These are phyloP conservation scores for Ceratosolen solmsi DNA, from an alignment of 1,140 invertebrate species.

Conservation along the genomic window DNA sequence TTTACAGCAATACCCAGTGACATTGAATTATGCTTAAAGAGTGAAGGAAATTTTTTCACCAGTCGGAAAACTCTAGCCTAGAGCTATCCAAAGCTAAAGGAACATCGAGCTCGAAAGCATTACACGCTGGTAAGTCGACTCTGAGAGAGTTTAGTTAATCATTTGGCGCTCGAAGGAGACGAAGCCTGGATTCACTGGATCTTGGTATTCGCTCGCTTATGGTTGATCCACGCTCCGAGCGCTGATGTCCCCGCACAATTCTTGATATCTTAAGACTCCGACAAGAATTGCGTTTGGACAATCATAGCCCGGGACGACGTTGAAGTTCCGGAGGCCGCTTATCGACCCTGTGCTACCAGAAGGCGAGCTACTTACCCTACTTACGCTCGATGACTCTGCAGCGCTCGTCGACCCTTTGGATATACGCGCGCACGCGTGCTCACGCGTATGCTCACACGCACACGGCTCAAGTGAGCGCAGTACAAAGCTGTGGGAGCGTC, in stretches of 20 bases:
- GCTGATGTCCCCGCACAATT: constrained; percentile 75
- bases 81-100: too few species aligned
- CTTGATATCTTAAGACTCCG: constrained; percentile 68
- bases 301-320: constrained; percentile 73
- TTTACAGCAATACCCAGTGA: too few species aligned
- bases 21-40: too few species aligned
- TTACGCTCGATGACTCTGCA: constrained; percentile 38
- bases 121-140: neutral
- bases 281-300: constrained; percentile 76
- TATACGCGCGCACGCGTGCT: neutral
- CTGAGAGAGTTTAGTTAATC: neutral
- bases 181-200: neutral
- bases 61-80: too few species aligned
- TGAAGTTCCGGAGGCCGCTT: constrained; percentile 15
- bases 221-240: constrained; percentile 69
- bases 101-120: too few species aligned
- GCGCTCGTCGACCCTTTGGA: constrained; percentile 31
- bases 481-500: too few species aligned
- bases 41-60: too few species aligned
- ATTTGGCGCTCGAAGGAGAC: neutral
- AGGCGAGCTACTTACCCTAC: constrained; percentile 37
- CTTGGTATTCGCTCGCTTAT: neutral
- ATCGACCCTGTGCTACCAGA: neutral
- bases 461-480: too few species aligned
- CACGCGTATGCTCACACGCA: neutral